Base-by-base conservation (phyloP, 2,888 invertebrate genomes). In the Tiliacea citrago region DNA sequence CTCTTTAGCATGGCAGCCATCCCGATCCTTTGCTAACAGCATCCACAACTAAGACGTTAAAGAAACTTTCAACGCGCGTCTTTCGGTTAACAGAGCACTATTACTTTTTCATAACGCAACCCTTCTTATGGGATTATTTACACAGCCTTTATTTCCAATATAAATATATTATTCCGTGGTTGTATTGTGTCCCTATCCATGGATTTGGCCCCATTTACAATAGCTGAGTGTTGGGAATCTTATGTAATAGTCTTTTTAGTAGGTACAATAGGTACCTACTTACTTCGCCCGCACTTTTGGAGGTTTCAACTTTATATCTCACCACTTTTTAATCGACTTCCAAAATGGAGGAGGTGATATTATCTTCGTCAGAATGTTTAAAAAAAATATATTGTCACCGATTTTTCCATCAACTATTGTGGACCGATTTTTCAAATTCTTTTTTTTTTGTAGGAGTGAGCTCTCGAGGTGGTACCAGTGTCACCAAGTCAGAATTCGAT, bases 121-220 rank as follows among this genome's bases (percentile, higher is more conserved):
- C 85, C 85, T 77, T 85, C 68, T 73, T 85, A 75, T 53, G 39
- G 86, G 75, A 75, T 85, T 83, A 83, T 83, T 82, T 83, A 85
- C 79, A 68, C 66, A 45, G 75, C 70, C 75, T 79, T 73, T 78
- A 69, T 63, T 55, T 61, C 57, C 74, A 58, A 67, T 61, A 70
- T 79, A 74, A 74, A 83, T 83, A 78, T 68, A 63, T 69, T 81
- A 73, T 79, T 57, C 29, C 12, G 63, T 61, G 65, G 35, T 77
- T 82, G 65, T 74, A 77, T 77, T 84, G 73, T 60, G 24, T 62
- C 68, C 61, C 29, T 49, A 60, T 74, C 39, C 70, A 60, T 62
- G 77, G 77, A 63, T 42, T 73, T 62, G 66, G 68, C 63, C 83
- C 67, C 35, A 77, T 66, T 74, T 67, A 60, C 67, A 65, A 68